Conservation (phyloP, 2,888 invertebrate species). For the Cryptocephalus moraei region DNA sequence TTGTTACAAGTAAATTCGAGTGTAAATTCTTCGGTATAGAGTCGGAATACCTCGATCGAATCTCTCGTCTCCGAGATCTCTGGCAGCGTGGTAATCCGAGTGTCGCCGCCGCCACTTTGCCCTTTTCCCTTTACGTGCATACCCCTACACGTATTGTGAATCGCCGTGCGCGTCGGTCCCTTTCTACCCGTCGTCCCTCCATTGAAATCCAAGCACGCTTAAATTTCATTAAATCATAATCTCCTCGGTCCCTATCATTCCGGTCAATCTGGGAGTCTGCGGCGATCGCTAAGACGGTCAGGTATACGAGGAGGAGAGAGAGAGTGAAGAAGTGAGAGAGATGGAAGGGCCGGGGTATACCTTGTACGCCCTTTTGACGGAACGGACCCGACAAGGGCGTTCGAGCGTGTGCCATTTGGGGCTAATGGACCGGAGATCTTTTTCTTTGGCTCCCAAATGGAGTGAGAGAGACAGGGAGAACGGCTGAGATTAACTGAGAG, state of each 20-base stretch:
- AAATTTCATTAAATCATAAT: conserved; percentile 18
- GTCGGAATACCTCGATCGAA: no score
- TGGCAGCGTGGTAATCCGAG: no score
- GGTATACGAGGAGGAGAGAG: conserved; percentile 14
- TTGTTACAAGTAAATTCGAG: no score
- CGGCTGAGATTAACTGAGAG: no score
- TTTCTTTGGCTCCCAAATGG: conserved; percentile 17
- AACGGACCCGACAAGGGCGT: conserved; percentile 34
- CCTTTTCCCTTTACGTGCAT: no score
- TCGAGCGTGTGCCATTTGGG: conserved; percentile 32
- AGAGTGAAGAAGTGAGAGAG: no score
- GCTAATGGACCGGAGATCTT: conserved; percentile 31
- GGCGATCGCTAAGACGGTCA: conserved; percentile 12
- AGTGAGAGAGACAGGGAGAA: conserved; percentile 10
- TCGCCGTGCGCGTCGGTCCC: no score
- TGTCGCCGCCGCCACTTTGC: no score
- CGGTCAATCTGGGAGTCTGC: conserved; percentile 10
- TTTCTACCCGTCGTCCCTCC: not conserved
- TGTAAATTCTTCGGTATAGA: no score
- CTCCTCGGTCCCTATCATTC: conserved; percentile 14
- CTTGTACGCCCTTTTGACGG: conserved; percentile 25
- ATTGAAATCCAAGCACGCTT: conserved; percentile 9
- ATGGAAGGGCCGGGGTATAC: conserved; percentile 10
- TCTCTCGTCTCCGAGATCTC: no score
- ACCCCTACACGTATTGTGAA: no score